Evolutionary conservation across 2,797 vertebrate species (phyloP), one percentile per base, ranked within the genome.

Genomic region (Chaetophractus vellerosus): DNA sequence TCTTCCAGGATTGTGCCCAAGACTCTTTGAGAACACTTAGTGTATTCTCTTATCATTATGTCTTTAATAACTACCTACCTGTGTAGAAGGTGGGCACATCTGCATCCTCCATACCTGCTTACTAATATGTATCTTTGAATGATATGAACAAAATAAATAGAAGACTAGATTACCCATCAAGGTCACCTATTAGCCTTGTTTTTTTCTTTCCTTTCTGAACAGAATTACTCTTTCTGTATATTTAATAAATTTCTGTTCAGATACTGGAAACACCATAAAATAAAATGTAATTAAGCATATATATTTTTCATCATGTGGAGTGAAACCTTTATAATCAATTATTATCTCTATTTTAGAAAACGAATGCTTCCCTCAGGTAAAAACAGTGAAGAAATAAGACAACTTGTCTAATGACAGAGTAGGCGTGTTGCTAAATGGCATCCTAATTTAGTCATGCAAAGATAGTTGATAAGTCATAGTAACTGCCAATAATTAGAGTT

Each of bases 191-290:
- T n/a, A 76, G 11, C 6, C 16, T 64, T 78, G 0, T 16, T 18
- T 4, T 82, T 82, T 64, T 83, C 68, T 76, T 78, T 88, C 9
- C 6, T 76, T 61, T 92, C 71, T 63, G 84, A 95, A 57, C 24
- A 66, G 23, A 88, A 76, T 24, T 68, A 24, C 21, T 72, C 4
- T 48, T 89, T 50, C 45, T 72, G 19, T 33, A 33, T 28, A 72
- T 21, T 36, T 63, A 63, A 79, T n/a, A 11, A 1, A 55, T 55
- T 55, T 55, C 16, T 8, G 36, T 41, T 9, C 23, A 45, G 18
- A 69, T 78, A 71, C 71, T 83, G 19, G 48, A 66, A 33, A 2
- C 23, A 28, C 0, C 38, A 55, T 64, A 24, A 61, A 36, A 9
- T 8, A 69, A 75, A 66, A 45, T 52, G 24, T 50, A 61, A 87